phyloP scores from a whole-genome alignment of 1,140 invertebrate genomes.

The Drosophila erecta region DNA sequence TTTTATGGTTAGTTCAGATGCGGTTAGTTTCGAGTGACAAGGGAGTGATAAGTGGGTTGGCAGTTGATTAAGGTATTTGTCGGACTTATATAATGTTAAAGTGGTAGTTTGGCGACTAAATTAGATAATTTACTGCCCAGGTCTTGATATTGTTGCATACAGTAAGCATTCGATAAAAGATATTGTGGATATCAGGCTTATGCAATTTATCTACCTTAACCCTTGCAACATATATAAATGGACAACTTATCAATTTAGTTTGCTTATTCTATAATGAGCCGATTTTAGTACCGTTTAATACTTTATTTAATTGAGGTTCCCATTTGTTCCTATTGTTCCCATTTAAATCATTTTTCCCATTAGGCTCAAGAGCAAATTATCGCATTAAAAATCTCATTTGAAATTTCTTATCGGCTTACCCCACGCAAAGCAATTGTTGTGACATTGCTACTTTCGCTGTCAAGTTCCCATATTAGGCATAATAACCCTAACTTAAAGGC shows the following conservation, averaged over 20 bases:
- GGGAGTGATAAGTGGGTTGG: slow-evolving; percentile 41
- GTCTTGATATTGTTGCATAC: neutral
- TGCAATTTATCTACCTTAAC: too few relatives aligned
- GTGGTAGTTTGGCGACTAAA: slow-evolving; percentile 3
- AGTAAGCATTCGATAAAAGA: neutral
- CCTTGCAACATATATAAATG: too few relatives aligned
- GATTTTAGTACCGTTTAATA: too few relatives aligned
- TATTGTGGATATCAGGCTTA: neutral
- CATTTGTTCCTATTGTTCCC: too few relatives aligned
- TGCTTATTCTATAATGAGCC: too few relatives aligned
- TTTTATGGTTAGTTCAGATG: slow-evolving; percentile 25
- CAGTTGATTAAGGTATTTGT: slow-evolving; percentile 22
- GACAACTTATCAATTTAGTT: too few relatives aligned
- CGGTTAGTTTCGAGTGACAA: slow-evolving; percentile 40
- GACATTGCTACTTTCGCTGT: slow-evolving; percentile 17
- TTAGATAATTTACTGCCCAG: slow-evolving; percentile 2
- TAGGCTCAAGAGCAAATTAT: neutral
- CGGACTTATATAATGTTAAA: slow-evolving; percentile 15
- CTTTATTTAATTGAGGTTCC: too few relatives aligned
- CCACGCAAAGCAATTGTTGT: slow-evolving; percentile 20
- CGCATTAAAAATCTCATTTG: neutral
- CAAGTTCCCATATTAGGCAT: slow-evolving; percentile 23
- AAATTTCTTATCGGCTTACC: slow-evolving; percentile 23
- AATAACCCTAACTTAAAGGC: slow-evolving; percentile 29
- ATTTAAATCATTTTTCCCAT: neutral